These are phyloP conservation scores for Polypedilum vanderplanki DNA, from an alignment of 1,140 invertebrate species.

Conservation along the genomic window DNA sequence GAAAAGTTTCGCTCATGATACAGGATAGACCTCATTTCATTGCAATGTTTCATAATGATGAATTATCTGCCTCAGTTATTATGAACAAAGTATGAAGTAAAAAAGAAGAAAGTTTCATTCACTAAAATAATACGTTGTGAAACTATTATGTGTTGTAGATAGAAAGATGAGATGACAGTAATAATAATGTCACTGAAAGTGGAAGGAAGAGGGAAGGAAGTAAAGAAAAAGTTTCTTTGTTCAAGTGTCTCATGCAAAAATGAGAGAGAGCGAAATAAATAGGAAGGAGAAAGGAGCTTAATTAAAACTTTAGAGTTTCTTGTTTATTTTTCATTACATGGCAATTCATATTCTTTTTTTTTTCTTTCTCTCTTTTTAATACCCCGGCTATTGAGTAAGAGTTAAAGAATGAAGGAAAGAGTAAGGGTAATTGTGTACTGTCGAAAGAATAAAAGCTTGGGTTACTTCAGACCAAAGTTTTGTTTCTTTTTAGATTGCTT, in stretches of 20 bases:
- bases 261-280: neutral
- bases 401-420: neutral
- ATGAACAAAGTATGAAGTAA: too few species aligned
- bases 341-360: neutral
- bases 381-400: neutral
- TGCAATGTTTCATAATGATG: neutral
- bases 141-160: too few species aligned
- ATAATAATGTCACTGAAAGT: too few species aligned
- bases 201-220: neutral
- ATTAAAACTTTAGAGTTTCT: conserved; percentile 8
- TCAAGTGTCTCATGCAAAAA: neutral
- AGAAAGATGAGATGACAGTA: too few species aligned
- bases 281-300: neutral
- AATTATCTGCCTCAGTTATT: conserved; percentile 1
- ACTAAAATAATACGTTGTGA: neutral
- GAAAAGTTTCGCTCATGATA: too few species aligned
- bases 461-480: neutral
- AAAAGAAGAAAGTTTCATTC: neutral
- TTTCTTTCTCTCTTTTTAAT: neutral
- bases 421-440: conserved; percentile 3
- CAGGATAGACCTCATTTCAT: too few species aligned
- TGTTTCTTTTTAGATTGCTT: neutral
- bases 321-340: conserved; percentile 19
- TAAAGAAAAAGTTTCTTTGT: neutral
- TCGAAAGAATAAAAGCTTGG: neutral